Evolutionary conservation across 1,140 invertebrate genomes (phyloP), one percentile per base, ranked within the genome.

Genomic region (Drosophila willistoni): DNA sequence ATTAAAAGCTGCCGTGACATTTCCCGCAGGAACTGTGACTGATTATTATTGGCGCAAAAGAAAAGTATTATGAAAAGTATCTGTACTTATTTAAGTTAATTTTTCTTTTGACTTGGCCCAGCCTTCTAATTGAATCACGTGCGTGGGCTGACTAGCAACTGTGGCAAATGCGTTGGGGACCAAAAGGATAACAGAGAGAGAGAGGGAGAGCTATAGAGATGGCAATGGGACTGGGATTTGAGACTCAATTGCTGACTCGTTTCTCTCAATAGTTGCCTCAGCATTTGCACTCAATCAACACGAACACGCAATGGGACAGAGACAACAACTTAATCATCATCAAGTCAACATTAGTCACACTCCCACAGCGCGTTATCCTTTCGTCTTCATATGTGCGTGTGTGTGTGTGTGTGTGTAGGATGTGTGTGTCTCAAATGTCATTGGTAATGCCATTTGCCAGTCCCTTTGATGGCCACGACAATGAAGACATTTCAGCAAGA

Each of bases 281-380:
- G 22, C 55, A 68, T 68, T 65, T 44, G 69, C 34, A 65, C 79
- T 71, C 83, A 77, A 77, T 82, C 69, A 81, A 68, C 64, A 72
- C 61, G 83, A 56, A 79, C 72, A 75, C 79, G 42, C 72, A 64
- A 22, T 75, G 69, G 71, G 36, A 76, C 66, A 73, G 73, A 61
- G 72, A 82, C 67, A 79, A 79, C 84, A 81, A 84, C 84, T 87
- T 89, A 87, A 89, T 87, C 84, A 89, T 87, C 84, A 84, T 87
- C 83, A 89, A 82, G 80, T 74, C 73, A 66, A 68, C 83, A 87
- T 87, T 87, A 87, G 84, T 87, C 84, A 87, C 83, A 87, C 83
- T 84, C 68, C 41, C 69, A 51, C 12, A 68, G 62, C 64, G 77
- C 77, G 66, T 87, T 84, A 87, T 87, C 84, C 79, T 77, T 83